Percentiles rank a stretch among this genome's conserved stretches.
Conservation (phyloP, 2,797 vertebrate species). For the Tokudaia muenninki region DNA sequence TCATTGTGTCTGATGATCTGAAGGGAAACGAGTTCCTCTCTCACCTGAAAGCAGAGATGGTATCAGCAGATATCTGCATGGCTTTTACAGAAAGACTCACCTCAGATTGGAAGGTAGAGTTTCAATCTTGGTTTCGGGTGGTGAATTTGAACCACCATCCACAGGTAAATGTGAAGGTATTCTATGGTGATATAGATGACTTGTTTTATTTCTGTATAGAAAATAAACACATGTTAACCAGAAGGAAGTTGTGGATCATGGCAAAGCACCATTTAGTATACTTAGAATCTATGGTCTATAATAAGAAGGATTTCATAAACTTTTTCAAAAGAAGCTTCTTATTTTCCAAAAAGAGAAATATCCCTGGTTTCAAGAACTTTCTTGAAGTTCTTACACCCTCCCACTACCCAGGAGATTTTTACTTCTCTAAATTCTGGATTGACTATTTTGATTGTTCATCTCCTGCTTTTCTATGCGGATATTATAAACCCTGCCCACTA, state of each 20-base stretch:
- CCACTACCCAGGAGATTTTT: background rate
- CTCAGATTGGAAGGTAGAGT: background rate
- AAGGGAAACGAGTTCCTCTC: background rate
- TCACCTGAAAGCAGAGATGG: background rate
- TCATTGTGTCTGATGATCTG: background rate
- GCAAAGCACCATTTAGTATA: background rate
- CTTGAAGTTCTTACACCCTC: background rate
- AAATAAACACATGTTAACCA: background rate
- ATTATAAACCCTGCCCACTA: background rate
- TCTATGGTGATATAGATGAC: background rate
- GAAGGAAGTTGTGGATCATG: background rate
- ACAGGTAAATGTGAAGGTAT: background rate
- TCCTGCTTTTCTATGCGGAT: background rate
- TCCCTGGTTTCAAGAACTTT: background rate
- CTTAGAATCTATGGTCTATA: background rate
- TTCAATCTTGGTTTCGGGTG: too few relatives aligned
- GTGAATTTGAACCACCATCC: background rate
- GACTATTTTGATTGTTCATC: background rate
- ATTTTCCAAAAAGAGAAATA: background rate
- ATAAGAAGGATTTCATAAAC: background rate
- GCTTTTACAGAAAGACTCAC: background rate
- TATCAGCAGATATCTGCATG: background rate
- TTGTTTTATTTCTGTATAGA: accelerated
- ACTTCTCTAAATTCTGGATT: background rate
- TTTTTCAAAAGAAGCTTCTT: background rate